Percentiles rank a stretch among this genome's conserved stretches.
Evolutionary conservation across 2,888 invertebrate species (phyloP).

Genomic region (Minunthozetes semirufus): DNA sequence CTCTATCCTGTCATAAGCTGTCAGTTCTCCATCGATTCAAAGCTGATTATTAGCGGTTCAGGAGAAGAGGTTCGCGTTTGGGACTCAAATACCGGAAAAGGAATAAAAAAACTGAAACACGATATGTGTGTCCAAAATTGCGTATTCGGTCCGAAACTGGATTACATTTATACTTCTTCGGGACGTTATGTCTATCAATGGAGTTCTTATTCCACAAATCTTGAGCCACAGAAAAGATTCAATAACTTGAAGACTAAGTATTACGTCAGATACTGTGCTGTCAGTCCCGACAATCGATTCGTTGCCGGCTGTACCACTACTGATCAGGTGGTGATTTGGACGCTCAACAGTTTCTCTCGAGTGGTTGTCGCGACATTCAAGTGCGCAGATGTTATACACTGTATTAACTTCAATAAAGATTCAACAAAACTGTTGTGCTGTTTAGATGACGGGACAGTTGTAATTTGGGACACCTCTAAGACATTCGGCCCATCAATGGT

Average conservation of each 20-base stretch:
- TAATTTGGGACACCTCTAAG: neutral
- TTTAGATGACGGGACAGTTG: constrained; percentile 2
- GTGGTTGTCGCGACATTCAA: constrained; percentile 34
- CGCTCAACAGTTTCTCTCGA: constrained; percentile 26
- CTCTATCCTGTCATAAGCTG: neutral
- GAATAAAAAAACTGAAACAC: neutral
- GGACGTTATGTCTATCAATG: constrained; percentile 1
- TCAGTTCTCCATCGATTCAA: neutral
- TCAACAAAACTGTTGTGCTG: constrained; percentile 19
- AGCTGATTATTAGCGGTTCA: neutral
- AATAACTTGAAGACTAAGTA: constrained; percentile 13
- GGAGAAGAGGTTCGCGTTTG: neutral
- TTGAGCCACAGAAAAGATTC: neutral
- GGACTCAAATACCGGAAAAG: neutral
- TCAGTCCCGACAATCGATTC: constrained; percentile 9
- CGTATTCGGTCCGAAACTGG: neutral
- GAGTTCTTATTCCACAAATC: neutral
- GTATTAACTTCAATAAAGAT: constrained; percentile 32
- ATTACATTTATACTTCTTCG: neutral
- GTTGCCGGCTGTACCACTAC: constrained; percentile 40
- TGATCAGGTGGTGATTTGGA: constrained; percentile 38
- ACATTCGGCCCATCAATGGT: constrained; percentile 36
- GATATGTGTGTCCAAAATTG: neutral
- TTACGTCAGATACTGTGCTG: neutral
- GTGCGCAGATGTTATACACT: constrained; percentile 36